Conservation (phyloP, 1,140 invertebrate species). For the Pseudomyrmex gracilis region DNA sequence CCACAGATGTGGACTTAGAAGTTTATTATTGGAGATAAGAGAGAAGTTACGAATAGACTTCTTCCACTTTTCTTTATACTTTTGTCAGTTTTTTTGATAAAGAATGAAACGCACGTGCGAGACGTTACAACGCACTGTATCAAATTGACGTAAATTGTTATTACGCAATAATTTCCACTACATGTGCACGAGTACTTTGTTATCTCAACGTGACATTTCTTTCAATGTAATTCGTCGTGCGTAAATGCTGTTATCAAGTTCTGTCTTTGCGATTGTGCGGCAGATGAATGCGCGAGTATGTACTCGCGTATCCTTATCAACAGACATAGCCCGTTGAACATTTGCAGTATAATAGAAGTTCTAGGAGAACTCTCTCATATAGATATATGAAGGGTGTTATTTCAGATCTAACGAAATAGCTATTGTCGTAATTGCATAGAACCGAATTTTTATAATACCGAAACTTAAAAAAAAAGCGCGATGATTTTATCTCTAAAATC, state of each 20-base stretch:
- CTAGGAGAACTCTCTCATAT: no score
- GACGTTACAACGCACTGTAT: background rate
- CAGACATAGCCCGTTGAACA: background rate
- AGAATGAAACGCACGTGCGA: background rate
- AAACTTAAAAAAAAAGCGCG: no score
- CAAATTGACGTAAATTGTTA: background rate
- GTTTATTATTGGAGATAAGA: no score
- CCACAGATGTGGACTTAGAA: no score
- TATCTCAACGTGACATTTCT: background rate
- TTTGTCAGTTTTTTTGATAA: no score
- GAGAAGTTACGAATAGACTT: background rate
- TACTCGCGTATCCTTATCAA: background rate
- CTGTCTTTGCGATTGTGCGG: background rate
- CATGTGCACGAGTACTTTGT: background rate
- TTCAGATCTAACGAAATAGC: no score
- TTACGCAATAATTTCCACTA: conserved; percentile 15
- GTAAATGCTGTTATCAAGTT: conserved; percentile 10
- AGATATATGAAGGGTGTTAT: no score
- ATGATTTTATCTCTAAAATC: no score
- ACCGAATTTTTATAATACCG: no score
- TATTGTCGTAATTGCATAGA: no score
- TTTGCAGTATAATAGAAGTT: background rate
- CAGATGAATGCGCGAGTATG: background rate
- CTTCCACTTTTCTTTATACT: background rate
- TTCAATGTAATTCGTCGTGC: conserved; percentile 13